A percentile compares a stretch with the other conserved stretches of the same genome.
phyloP scores from a whole-genome alignment of 2,888 invertebrate species.

The Steinernema hermaphroditum region DNA sequence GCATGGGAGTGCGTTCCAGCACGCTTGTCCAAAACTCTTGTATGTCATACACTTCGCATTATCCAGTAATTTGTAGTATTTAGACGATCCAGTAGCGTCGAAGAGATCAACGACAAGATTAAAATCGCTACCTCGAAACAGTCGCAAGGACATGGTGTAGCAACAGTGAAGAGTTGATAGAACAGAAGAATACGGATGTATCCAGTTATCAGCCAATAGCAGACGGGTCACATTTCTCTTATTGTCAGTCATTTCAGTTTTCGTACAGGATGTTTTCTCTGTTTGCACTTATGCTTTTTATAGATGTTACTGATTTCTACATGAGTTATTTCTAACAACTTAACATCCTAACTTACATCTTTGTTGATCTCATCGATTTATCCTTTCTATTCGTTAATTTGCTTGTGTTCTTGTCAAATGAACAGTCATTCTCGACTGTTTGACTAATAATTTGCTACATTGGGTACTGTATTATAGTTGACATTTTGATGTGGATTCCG shows the following conservation, averaged over 20 bases:
- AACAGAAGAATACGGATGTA: too few species aligned
- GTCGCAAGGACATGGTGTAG: slow-evolving; percentile 25
- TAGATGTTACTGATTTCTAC: slow-evolving; percentile 31
- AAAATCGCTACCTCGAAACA: slow-evolving; percentile 25
- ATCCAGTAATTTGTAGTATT: neutral
- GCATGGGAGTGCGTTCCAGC: slow-evolving; percentile 40
- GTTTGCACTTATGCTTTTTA: neutral
- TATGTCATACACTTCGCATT: neutral
- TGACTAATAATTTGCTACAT: neutral
- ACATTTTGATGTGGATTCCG: neutral
- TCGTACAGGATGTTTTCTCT: neutral
- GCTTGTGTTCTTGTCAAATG: neutral
- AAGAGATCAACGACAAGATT: slow-evolving; percentile 23
- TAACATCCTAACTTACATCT: neutral
- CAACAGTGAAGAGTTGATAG: too few species aligned
- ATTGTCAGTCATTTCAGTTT: neutral
- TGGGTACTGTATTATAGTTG: neutral
- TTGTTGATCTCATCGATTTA: slow-evolving; percentile 17
- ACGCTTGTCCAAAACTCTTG: slow-evolving; percentile 32
- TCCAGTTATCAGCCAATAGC: neutral
- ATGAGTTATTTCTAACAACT: neutral
- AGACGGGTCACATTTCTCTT: neutral
- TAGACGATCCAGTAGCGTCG: slow-evolving; percentile 14
- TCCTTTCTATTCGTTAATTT: neutral
- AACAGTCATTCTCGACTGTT: neutral